A percentile compares a stretch with the other conserved stretches of the same genome.
phyloP scores from a whole-genome alignment of 2,113 vertebrate genomes.

The Peromyscus polionotus region DNA sequence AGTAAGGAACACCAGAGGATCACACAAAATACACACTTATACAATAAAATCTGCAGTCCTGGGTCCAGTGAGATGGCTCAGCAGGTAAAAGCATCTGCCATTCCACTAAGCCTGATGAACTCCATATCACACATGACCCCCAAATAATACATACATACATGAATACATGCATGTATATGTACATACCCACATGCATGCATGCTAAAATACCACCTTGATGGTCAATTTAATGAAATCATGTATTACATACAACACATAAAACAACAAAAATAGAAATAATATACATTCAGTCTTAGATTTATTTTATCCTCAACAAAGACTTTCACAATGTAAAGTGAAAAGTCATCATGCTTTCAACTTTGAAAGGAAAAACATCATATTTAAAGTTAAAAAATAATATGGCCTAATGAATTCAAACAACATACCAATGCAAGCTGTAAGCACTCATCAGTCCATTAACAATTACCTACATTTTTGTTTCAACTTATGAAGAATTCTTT shows the following conservation, averaged over 20 bases:
- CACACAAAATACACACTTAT: neutral
- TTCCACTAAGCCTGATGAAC: neutral
- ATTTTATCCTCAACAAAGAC: neutral
- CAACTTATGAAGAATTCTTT: neutral
- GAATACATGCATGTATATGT: neutral
- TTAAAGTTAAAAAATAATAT: neutral
- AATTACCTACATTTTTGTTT: neutral
- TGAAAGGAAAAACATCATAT: neutral
- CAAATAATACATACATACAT: neutral
- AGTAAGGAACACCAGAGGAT: neutral
- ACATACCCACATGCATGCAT: neutral
- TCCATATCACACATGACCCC: neutral
- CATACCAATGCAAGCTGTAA: neutral
- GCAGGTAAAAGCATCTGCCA: neutral
- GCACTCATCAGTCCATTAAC: neutral
- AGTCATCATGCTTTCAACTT: neutral
- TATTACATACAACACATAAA: neutral
- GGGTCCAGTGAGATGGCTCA: neutral
- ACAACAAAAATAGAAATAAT: neutral
- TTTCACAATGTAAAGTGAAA: neutral
- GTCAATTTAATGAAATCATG: neutral
- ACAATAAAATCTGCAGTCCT: neutral
- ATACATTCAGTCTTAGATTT: neutral
- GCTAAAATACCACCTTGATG: neutral
- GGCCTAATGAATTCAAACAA: neutral